Conservation (phyloP, 2,113 vertebrate species). For the Pseudorhombus dupliciocellatus region DNA sequence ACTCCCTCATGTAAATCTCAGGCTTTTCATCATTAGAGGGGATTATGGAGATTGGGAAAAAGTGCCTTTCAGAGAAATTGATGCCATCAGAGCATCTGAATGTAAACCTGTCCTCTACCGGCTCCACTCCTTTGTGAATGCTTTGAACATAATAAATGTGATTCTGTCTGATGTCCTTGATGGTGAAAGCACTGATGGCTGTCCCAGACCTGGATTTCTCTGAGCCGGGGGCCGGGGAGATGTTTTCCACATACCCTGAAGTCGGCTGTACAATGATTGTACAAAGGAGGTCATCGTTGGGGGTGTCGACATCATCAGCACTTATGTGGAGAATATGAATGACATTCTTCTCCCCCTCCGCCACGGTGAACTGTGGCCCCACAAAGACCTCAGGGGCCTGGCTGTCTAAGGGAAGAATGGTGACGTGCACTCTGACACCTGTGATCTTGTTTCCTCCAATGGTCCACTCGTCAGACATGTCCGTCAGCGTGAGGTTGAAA, state of each 20-base stretch:
- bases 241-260: conserved; percentile 93
- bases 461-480: conserved; percentile 90
- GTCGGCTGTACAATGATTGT: conserved; percentile 91
- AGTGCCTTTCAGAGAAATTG: conserved; percentile 89
- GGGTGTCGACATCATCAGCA: conserved; percentile 87
- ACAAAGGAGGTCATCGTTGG: conserved; percentile 90
- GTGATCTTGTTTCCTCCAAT: conserved; percentile 86
- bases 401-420: conserved; percentile 92
- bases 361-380: conserved; percentile 83
- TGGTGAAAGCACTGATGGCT: conserved; percentile 91
- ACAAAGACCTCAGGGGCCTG: conserved; percentile 89
- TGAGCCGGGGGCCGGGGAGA: conserved; percentile 94
- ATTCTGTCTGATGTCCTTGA: conserved; percentile 89
- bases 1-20: conserved; percentile 91
- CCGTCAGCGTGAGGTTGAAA: conserved; percentile 92
- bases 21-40: conserved; percentile 93
- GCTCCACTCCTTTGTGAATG: conserved; percentile 91
- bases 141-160: conserved; percentile 96
- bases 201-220: conserved; percentile 94
- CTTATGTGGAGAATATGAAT: conserved; percentile 85
- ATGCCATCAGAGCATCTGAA: conserved; percentile 96
- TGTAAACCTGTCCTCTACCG: conserved; percentile 92
- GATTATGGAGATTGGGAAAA: conserved; percentile 90
- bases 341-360: conserved; percentile 86
- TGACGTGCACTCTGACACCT: conserved; percentile 89